Evolutionary conservation across 1,140 invertebrate species (phyloP), one percentile per base, ranked within the genome.

Genomic region (Papilio polytes): DNA sequence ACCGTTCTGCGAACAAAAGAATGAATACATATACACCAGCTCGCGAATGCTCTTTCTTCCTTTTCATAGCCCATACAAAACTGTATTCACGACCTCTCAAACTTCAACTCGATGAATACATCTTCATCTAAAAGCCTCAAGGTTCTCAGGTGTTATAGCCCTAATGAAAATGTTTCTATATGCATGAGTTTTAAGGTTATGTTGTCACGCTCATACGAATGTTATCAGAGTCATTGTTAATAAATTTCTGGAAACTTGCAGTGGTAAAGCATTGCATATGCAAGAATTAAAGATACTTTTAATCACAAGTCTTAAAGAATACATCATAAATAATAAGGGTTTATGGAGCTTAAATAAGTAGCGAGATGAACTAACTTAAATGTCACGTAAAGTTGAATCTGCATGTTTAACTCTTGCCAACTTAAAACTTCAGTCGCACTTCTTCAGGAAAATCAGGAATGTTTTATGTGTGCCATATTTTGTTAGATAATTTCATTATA

Each of bases 241-340:
- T 13, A 9, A 22, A 26, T 26, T 63, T 63, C 59, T 12, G 59
- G 26, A 63, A 63, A 2, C n/a, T 8, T 18, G 15, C 6, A 18
- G 0, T 18, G 48, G 1, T 1, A 15, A 15, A 3, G 46, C 46
- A 13, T 48, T 56, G 20, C 6, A 18, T 2, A 10, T 48, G 46
- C 9, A 48, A 15, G 46, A 13, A 13, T 48, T 48, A 48, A 48
- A 48, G 8, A 41, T 41, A 41, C 36, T 41, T 41, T 48, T 3
- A 48, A 56, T 20, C 1, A 8, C 8, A n/a, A 80, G 80, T 82
- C 84, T 87, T 83, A 88, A 90, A 89, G 51, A 78, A 59, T 84
- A 83, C 81, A 85, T 85, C 81, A 86, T 90, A 90, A 90, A 90
- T n/a, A n/a, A n/a, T 90, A 90, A 88, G 87, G 87, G 85, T 85